A percentile compares a stretch with the other conserved stretches of the same genome.
Conservation (phyloP, 2,113 vertebrate genomes). For the Pseudorasbora parva region DNA sequence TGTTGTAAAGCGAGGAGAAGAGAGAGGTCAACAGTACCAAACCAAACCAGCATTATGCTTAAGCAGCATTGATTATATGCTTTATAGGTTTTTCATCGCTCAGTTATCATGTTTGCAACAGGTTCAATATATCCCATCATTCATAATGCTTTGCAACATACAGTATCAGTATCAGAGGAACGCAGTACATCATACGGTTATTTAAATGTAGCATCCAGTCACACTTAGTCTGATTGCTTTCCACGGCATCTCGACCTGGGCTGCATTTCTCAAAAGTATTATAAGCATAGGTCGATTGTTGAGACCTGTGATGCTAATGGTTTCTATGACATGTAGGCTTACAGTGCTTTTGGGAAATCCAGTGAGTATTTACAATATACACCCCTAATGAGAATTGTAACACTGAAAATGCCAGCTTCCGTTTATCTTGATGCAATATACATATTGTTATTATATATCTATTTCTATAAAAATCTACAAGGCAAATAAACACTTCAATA, state of each 20-base stretch:
- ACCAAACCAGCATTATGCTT: constrained; percentile 60
- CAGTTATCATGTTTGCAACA: constrained; percentile 70
- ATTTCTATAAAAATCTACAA: constrained; percentile 66
- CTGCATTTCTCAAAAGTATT: neutral
- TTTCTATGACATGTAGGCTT: neutral
- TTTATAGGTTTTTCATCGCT: constrained; percentile 64
- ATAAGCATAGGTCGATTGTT: neutral
- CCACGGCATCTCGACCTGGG: constrained; percentile 61
- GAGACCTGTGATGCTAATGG: neutral
- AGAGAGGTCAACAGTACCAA: constrained; percentile 36
- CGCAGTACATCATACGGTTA: constrained; percentile 57
- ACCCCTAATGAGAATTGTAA: constrained; percentile 69
- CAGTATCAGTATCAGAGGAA: constrained; percentile 59
- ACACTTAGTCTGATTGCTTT: constrained; percentile 60
- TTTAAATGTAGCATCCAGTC: constrained; percentile 52
- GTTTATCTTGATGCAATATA: constrained; percentile 64
- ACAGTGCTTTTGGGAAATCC: neutral
- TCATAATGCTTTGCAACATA: constrained; percentile 65
- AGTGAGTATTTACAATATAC: constrained; percentile 62
- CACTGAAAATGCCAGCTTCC: constrained; percentile 68
- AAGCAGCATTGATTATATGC: constrained; percentile 21
- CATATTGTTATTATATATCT: constrained; percentile 68
- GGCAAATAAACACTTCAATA: constrained; percentile 64
- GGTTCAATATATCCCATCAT: constrained; percentile 59
- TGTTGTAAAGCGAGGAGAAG: neutral